A percentile compares a stretch with the other conserved stretches of the same genome.
phyloP scores from a whole-genome alignment of 2,113 vertebrate species.

The Ibidorhyncha struthersii region DNA sequence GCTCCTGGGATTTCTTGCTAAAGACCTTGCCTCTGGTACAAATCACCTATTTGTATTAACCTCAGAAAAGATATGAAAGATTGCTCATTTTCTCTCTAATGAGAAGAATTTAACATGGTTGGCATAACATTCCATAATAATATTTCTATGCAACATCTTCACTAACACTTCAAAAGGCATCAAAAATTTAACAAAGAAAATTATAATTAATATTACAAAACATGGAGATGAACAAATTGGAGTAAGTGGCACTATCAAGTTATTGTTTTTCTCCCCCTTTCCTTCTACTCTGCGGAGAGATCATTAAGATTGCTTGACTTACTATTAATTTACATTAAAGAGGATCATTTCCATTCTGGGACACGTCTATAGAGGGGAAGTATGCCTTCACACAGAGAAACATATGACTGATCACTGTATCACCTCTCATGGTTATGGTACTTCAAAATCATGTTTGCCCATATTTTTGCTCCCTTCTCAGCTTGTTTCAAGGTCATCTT shows the following conservation, averaged over 20 bases:
- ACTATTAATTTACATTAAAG: background rate
- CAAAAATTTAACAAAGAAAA: constrained; percentile 18
- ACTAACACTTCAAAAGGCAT: constrained; percentile 24
- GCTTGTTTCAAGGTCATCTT: background rate
- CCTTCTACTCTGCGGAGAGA: background rate
- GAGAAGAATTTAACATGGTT: constrained; percentile 13
- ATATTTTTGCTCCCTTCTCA: background rate
- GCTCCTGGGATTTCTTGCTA: background rate
- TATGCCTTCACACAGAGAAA: background rate
- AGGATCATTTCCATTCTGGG: background rate
- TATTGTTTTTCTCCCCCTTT: background rate
- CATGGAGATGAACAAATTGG: background rate
- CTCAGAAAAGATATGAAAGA: background rate
- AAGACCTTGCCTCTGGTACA: background rate
- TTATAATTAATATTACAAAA: constrained; percentile 5
- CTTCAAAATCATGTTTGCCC: background rate
- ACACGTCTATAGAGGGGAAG: background rate
- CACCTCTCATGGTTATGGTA: background rate
- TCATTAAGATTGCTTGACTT: background rate
- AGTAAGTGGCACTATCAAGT: background rate
- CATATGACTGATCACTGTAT: background rate
- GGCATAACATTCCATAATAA: background rate
- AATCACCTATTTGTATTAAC: constrained; percentile 1
- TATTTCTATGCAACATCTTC: background rate
- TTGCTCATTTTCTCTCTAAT: background rate